Conservation (phyloP, 2,888 invertebrate genomes). For the Scaptomyza caliginosa region DNA sequence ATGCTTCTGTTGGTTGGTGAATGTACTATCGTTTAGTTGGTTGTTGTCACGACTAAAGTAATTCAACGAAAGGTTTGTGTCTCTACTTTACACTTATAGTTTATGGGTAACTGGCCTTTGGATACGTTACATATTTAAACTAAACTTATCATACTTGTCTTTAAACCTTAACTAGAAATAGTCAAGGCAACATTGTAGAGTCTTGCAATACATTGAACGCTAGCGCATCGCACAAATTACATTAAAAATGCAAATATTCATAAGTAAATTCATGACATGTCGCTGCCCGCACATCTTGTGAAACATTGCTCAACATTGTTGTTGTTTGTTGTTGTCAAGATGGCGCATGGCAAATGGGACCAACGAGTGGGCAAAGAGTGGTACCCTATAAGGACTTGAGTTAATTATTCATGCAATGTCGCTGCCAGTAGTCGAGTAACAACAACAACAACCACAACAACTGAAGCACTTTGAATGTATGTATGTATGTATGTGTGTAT, state of each 20-base stretch:
- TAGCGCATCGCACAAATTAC: slow-evolving; percentile 68
- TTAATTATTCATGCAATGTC: slow-evolving; percentile 79
- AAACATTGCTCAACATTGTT: slow-evolving; percentile 31
- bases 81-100: not conserved
- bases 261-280: slow-evolving; percentile 76
- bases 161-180: not conserved
- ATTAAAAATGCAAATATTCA: slow-evolving; percentile 78
- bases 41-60: not conserved
- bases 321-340: slow-evolving; percentile 53
- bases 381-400: slow-evolving; percentile 65
- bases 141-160: not conserved
- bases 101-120: fast-evolving
- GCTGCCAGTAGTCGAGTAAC: slow-evolving; percentile 61
- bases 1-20: fast-evolving
- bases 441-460: slow-evolving; percentile 34
- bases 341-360: slow-evolving; percentile 69
- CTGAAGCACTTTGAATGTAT: slow-evolving; percentile 29
- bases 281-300: slow-evolving; percentile 52
- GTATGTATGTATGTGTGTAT: not conserved
- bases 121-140: not conserved
- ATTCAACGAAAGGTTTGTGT: not conserved
- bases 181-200: not conserved
- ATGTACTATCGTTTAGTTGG: no score
- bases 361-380: not conserved
- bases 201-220: slow-evolving; percentile 16